phyloP scores from a whole-genome alignment of 1,140 invertebrate species.

The Acromyrmex echinatior region DNA sequence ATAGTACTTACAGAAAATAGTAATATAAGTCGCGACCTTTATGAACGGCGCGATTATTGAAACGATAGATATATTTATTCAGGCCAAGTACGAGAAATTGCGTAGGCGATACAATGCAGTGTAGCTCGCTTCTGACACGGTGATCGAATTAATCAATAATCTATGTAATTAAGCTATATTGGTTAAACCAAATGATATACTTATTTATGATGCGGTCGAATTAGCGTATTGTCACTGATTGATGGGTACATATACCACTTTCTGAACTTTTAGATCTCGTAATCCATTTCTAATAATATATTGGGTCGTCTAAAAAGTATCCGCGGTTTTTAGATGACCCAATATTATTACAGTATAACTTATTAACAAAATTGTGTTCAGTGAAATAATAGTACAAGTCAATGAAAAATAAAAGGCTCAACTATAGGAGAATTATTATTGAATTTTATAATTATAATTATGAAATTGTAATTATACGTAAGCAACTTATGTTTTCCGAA shows the following conservation, averaged over 20 bases:
- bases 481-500: background rate
- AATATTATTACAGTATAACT: background rate
- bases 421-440: background rate
- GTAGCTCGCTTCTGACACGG: constrained; percentile 47
- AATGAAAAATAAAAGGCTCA: background rate
- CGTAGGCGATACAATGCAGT: constrained; percentile 49
- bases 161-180: constrained; percentile 34
- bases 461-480: constrained; percentile 1
- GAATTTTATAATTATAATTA: background rate
- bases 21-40: constrained; percentile 32
- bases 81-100: constrained; percentile 35
- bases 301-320: background rate
- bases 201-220: constrained; percentile 18
- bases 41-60: constrained; percentile 15
- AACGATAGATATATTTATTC: constrained; percentile 48
- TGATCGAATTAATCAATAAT: constrained; percentile 61
- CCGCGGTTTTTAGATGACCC: too few relatives aligned
- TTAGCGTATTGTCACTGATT: constrained; percentile 23
- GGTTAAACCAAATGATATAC: constrained; percentile 19
- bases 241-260: constrained; percentile 1
- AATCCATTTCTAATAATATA: constrained; percentile 15
- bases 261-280: background rate
- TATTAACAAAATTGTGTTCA: background rate
- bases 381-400: background rate
- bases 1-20: constrained; percentile 16